phyloP scores from a whole-genome alignment of 2,888 invertebrate genomes.

The Eupithecia insigniata region DNA sequence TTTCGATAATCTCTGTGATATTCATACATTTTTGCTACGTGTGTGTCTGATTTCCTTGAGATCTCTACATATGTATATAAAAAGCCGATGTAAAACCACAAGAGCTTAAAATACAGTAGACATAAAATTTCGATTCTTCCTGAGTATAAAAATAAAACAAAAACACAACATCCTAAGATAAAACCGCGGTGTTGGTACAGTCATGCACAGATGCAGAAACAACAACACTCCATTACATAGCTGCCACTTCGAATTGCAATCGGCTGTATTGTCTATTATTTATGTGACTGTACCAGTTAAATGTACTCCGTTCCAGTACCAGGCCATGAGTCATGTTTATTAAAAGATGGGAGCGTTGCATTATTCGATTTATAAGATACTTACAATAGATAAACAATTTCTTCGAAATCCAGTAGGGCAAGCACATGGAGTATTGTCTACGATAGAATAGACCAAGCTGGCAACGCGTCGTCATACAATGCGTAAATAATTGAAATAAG shows the following conservation, averaged over 20 bases:
- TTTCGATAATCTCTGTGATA: background rate
- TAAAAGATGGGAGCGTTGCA: slow-evolving; percentile 32
- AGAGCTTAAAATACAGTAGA: background rate
- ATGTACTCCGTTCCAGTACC: slow-evolving; percentile 30
- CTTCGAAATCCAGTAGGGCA: background rate
- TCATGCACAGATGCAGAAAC: slow-evolving; percentile 43
- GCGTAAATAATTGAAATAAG: too few relatives aligned
- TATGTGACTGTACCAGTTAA: slow-evolving; percentile 54
- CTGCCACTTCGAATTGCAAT: slow-evolving; percentile 66
- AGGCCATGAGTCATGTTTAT: slow-evolving; percentile 35
- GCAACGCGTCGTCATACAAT: too few relatives aligned
- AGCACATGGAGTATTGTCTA: too few relatives aligned
- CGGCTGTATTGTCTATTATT: slow-evolving; percentile 63
- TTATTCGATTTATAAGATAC: background rate
- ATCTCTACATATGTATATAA: background rate
- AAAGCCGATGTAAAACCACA: background rate
- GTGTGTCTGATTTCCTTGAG: background rate
- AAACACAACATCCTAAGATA: slow-evolving; percentile 29
- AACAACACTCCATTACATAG: slow-evolving; percentile 53
- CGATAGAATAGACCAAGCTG: too few relatives aligned
- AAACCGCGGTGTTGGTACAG: slow-evolving; percentile 18
- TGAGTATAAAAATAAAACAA: slow-evolving; percentile 17
- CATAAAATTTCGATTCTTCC: background rate
- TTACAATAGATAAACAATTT: background rate
- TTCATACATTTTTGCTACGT: background rate